Percentiles rank a stretch among this genome's conserved stretches.
Conservation (phyloP, 2,888 invertebrate species). For the Euzetes globulus region DNA sequence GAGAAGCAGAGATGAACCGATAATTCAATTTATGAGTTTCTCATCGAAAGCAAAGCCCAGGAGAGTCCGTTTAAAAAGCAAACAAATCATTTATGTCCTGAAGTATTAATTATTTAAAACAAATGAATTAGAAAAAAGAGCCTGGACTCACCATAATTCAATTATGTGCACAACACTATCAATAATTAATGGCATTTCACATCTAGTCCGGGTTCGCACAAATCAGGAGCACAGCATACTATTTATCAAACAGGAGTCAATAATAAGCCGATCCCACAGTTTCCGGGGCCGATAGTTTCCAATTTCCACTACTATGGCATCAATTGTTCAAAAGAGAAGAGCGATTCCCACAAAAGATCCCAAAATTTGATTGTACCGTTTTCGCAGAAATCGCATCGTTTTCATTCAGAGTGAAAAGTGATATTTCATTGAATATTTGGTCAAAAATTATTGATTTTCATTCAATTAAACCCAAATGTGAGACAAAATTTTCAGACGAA, state of each 20-base stretch:
- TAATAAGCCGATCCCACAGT: not conserved
- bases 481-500: no score
- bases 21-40: not conserved
- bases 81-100: not conserved
- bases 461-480: no score
- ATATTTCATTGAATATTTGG: not conserved
- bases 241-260: not conserved
- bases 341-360: not conserved
- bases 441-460: conserved; percentile 7
- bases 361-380: not conserved
- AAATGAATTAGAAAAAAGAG: not conserved
- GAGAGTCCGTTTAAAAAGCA: not conserved
- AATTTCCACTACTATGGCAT: not conserved
- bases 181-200: conserved; percentile 6
- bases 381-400: not conserved
- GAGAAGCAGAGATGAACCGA: not conserved
- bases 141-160: not conserved
- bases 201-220: not conserved
- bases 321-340: not conserved
- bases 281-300: conserved; percentile 11
- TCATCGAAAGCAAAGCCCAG: not conserved
- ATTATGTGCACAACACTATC: not conserved
- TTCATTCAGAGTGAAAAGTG: not conserved
- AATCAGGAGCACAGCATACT: not conserved
- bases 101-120: not conserved